Conservation (phyloP, 2,797 vertebrate species). For the Ficedula albicollis region DNA sequence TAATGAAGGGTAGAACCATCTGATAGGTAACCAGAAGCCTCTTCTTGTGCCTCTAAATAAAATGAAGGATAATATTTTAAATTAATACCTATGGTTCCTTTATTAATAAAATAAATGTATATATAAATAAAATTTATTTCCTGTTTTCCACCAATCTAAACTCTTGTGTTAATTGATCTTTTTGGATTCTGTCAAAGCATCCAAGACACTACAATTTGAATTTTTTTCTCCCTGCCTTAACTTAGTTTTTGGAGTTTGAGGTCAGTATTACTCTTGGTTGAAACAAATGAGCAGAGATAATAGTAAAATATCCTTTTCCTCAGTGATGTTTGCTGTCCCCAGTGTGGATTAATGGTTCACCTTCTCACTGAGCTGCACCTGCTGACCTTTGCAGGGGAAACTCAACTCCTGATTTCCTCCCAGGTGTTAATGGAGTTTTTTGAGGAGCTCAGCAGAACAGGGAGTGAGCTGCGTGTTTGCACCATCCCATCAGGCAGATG, state of each 20-base stretch:
- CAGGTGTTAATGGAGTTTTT: background rate
- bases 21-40: background rate
- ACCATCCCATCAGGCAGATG: background rate
- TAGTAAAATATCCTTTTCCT: background rate
- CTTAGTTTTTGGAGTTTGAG: background rate
- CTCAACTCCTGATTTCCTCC: background rate
- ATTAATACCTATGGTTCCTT: background rate
- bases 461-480: background rate
- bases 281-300: background rate
- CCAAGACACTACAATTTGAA: background rate
- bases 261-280: background rate
- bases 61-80: background rate
- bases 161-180: background rate
- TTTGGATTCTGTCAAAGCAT: background rate
- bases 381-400: background rate
- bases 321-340: background rate
- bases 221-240: background rate
- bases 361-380: background rate
- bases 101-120: background rate
- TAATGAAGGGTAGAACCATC: background rate
- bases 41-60: background rate
- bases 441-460: background rate
- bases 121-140: background rate
- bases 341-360: background rate
- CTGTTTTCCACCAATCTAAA: background rate